Evolutionary conservation across 2,888 invertebrate species (phyloP), one percentile per base, ranked within the genome.

Genomic region (Agrotis puta): DNA sequence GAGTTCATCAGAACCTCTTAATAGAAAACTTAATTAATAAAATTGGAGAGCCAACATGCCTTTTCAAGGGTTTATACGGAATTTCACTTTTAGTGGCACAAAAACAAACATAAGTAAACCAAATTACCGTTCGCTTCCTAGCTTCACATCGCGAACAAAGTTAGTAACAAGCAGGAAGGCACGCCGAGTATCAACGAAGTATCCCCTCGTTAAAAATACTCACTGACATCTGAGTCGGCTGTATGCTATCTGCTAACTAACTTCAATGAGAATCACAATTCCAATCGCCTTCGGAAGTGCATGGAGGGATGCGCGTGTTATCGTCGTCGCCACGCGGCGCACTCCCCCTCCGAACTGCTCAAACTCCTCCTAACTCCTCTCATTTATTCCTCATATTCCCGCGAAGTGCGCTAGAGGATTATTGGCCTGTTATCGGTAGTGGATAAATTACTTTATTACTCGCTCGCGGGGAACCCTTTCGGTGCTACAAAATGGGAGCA

Each of bases 401-500:
- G 72, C 76, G 77, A 82, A 84, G 84, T 82, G 87, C 88, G 88
- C 87, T 85, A 82, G 82, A 82, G 92, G 94, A 94, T 95, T 94
- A 94, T 94, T 94, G 90, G 89, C 85, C 92, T 90, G 92, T 93
- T 95, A 94, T 94, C 94, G 94, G 90, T 90, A 93, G 90, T 93
- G 94, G 94, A 93, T 95, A 94, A 94, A 95, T 95, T 93, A 94
- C 94, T 94, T 94, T 94, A 94, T 95, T 94, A 93, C 94, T 89
- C 89, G 89, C 88, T 88, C 87, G 86, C 88, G 84, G 68, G 86
- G 88, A 92, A 91, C 93, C 93, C 93, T 92, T 93, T 88, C 84
- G 79, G 65, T 66, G 85, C 81, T 89, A 86, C 87, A 91, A 91
- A 91, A 87, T 88, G 88, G 84, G 74, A 90, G 89, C 90, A 85